phyloP scores from a whole-genome alignment of 2,113 vertebrate genomes.

The Sylvia atricapilla region DNA sequence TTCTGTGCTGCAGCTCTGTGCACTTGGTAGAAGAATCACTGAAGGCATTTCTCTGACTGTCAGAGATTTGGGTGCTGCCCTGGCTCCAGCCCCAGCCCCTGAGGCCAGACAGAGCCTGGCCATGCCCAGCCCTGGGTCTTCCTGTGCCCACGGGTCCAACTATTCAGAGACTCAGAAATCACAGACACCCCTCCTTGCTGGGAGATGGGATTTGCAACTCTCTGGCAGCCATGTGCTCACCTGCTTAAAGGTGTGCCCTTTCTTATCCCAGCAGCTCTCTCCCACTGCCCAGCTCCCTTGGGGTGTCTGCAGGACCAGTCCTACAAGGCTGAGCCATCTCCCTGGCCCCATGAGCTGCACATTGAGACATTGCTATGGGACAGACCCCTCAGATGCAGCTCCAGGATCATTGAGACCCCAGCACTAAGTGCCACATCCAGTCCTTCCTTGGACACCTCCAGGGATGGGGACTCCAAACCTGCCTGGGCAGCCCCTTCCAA shows the following conservation, averaged over 20 bases:
- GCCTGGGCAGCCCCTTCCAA: neutral
- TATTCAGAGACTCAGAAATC: neutral
- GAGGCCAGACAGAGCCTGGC: neutral
- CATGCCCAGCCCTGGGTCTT: neutral
- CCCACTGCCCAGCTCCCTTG: neutral
- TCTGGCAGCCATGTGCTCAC: neutral
- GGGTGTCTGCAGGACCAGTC: neutral
- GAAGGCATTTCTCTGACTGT: neutral
- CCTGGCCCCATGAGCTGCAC: neutral
- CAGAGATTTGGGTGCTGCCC: neutral
- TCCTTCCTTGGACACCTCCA: fast-evolving
- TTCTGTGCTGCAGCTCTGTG: neutral
- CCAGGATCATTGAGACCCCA: fast-evolving
- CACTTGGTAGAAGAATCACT: neutral
- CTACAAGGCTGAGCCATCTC: neutral
- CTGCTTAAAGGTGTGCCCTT: neutral
- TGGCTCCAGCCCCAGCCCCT: neutral
- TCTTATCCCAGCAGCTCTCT: neutral
- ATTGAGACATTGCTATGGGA: neutral
- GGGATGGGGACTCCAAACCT: neutral
- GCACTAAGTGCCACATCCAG: neutral
- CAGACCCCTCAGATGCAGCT: neutral
- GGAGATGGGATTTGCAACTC: neutral
- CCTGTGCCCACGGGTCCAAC: fast-evolving
- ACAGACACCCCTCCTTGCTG: neutral